Conservation (phyloP, 2,113 vertebrate species). For the Pyxicephalus adspersus region DNA sequence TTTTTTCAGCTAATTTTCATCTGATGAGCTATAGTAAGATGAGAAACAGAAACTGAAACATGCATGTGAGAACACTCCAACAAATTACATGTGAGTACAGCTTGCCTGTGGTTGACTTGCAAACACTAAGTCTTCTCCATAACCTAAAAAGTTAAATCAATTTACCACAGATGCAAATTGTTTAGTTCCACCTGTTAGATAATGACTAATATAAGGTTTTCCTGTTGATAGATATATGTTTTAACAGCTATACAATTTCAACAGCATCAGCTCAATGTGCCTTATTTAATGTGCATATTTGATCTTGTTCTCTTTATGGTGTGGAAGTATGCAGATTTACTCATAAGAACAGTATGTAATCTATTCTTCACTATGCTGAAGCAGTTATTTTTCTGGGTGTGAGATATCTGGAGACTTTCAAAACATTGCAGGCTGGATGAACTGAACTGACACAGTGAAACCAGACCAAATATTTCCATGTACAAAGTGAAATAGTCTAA, state of each 20-base stretch:
- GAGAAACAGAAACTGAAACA: too few species aligned
- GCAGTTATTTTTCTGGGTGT: not conserved
- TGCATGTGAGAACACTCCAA: too few species aligned
- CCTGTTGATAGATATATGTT: slow-evolving; percentile 12
- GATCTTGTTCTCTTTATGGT: slow-evolving; percentile 38
- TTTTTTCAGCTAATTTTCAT: too few species aligned
- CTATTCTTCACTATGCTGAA: slow-evolving; percentile 1
- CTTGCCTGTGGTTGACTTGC: not conserved
- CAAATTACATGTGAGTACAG: too few species aligned
- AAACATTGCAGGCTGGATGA: not conserved
- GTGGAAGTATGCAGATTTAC: not conserved
- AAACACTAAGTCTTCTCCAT: not conserved
- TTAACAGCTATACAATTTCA: slow-evolving; percentile 8
- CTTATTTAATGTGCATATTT: slow-evolving; percentile 15
- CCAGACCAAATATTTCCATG: not conserved
- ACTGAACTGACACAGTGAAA: slow-evolving; percentile 9
- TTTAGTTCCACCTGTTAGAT: slow-evolving; percentile 40
- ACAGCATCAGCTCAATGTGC: slow-evolving; percentile 7
- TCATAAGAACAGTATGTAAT: slow-evolving; percentile 36
- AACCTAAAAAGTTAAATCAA: not conserved
- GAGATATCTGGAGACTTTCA: slow-evolving; percentile 11
- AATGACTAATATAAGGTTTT: not conserved
- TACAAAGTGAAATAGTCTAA: slow-evolving; percentile 4
- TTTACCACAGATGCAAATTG: not conserved
- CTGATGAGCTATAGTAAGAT: too few species aligned